Conservation (phyloP, 2,888 invertebrate species). For the Bombylius major region DNA sequence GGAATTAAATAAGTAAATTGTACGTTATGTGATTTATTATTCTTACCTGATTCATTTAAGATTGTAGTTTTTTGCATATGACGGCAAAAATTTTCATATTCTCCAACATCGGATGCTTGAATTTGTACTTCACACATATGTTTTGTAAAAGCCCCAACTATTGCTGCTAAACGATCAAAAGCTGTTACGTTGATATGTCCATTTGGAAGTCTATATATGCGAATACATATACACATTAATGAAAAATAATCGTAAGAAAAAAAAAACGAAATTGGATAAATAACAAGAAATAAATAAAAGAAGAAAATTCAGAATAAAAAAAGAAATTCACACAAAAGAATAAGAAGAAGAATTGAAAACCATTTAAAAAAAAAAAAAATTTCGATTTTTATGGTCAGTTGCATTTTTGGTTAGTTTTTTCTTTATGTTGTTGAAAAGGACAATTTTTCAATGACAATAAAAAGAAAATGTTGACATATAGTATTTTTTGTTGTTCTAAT, state of each 20-base stretch:
- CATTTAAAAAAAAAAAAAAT: too few species aligned
- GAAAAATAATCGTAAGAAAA: too few species aligned
- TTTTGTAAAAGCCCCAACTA: conserved; percentile 36
- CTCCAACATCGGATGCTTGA: conserved; percentile 20
- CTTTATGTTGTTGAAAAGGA: too few species aligned
- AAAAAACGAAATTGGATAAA: too few species aligned
- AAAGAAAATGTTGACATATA: too few species aligned
- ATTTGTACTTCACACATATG: conserved; percentile 35
- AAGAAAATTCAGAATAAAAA: neutral
- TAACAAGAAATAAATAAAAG: neutral
- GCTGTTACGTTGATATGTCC: conserved; percentile 68
- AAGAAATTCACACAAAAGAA: neutral
- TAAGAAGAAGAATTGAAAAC: too few species aligned
- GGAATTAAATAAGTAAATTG: neutral
- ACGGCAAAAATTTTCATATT: conserved; percentile 32
- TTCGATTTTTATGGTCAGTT: too few species aligned
- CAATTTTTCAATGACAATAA: too few species aligned
- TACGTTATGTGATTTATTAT: too few species aligned
- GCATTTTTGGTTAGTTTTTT: too few species aligned
- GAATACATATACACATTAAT: too few species aligned
- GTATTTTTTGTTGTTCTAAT: too few species aligned
- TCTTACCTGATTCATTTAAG: conserved; percentile 32
- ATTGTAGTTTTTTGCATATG: conserved; percentile 34
- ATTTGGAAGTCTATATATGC: conserved; percentile 53
- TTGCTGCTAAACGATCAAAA: conserved; percentile 36